A percentile compares a stretch with the other conserved stretches of the same genome.
phyloP scores from a whole-genome alignment of 2,888 invertebrate species.

The Dorcus parallelipipedus region DNA sequence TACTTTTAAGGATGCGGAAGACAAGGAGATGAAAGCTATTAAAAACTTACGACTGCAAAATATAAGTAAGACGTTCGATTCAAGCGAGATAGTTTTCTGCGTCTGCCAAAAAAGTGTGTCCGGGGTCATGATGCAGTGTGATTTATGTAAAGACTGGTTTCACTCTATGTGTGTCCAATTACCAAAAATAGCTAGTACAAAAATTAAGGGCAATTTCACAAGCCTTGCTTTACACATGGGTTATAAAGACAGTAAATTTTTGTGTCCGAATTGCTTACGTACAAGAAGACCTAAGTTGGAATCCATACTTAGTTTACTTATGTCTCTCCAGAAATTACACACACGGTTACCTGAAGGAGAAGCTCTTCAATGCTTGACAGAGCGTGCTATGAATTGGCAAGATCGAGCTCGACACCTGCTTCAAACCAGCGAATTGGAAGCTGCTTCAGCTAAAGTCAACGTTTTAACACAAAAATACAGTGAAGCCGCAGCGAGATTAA shows the following conservation, averaged over 20 bases:
- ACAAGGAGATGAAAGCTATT: conserved; percentile 73
- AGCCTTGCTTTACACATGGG: conserved; percentile 42
- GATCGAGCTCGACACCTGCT: conserved; percentile 73
- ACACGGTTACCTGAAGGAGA: conserved; percentile 88
- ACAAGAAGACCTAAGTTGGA: conserved; percentile 84
- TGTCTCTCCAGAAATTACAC: conserved; percentile 71
- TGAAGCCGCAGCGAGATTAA: conserved; percentile 64
- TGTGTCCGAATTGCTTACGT: conserved; percentile 86
- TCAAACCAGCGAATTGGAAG: conserved; percentile 63
- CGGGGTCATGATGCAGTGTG: conserved; percentile 88
- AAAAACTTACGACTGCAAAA: conserved; percentile 59
- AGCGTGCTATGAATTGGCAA: conserved; percentile 96
- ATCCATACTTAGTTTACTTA: conserved; percentile 72
- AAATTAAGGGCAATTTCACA: conserved; percentile 39
- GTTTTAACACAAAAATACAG: conserved; percentile 58
- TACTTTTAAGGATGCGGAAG: conserved; percentile 78
- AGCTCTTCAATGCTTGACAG: conserved; percentile 87
- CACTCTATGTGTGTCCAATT: conserved; percentile 70
- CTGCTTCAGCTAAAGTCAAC: conserved; percentile 61
- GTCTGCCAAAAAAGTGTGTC: conserved; percentile 72
- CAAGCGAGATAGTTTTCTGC: conserved; percentile 57
- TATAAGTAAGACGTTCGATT: conserved; percentile 52
- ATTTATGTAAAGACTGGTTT: conserved; percentile 93
- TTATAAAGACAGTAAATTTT: conserved; percentile 64
- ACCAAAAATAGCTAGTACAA: conserved; percentile 52